Percentiles rank a stretch among this genome's conserved stretches.
Evolutionary conservation across 2,888 invertebrate species (phyloP).

Genomic region (Paralinhomoeus sp.): DNA sequence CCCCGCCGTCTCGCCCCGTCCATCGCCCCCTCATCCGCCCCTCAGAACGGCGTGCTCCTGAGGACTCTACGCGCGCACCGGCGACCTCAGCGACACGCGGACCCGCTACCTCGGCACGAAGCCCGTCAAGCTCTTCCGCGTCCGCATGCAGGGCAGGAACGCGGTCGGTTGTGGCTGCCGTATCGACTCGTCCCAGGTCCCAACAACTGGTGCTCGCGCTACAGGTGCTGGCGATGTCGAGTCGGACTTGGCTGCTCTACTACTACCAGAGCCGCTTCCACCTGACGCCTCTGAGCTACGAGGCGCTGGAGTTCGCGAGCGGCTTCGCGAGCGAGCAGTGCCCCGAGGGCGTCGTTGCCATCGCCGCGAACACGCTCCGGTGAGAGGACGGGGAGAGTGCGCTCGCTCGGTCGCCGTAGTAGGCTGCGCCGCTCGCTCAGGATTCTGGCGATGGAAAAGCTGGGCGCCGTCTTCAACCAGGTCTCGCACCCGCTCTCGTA

Average conservation of each 20-base stretch:
- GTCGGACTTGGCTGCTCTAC: constrained; percentile 90
- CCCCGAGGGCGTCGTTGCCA: constrained; percentile 95
- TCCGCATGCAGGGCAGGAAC: constrained; percentile 79
- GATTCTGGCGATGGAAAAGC: constrained; percentile 86
- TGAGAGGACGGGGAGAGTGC: too few species aligned
- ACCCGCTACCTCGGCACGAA: constrained; percentile 85
- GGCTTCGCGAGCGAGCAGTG: constrained; percentile 87
- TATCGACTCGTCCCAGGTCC: not conserved
- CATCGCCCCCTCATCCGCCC: too few species aligned
- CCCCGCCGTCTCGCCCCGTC: too few species aligned
- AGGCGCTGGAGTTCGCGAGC: constrained; percentile 84
- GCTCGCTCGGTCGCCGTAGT: too few species aligned
- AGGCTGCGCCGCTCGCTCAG: constrained; percentile 17
- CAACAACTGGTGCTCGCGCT: not conserved
- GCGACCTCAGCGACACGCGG: constrained; percentile 83
- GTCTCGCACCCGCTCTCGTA: constrained; percentile 72
- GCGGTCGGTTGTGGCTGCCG: constrained; percentile 37
- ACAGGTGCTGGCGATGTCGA: constrained; percentile 72
- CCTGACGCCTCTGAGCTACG: constrained; percentile 43
- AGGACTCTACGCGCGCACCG: constrained; percentile 81
- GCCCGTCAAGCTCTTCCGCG: constrained; percentile 83
- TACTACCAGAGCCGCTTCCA: constrained; percentile 67
- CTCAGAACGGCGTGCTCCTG: constrained; percentile 67
- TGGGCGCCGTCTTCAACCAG: constrained; percentile 90
- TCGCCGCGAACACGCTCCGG: constrained; percentile 82